Percentiles rank a stretch among this genome's conserved stretches.
Conservation (phyloP, 2,113 vertebrate genomes). For the Centropus bengalensis region DNA sequence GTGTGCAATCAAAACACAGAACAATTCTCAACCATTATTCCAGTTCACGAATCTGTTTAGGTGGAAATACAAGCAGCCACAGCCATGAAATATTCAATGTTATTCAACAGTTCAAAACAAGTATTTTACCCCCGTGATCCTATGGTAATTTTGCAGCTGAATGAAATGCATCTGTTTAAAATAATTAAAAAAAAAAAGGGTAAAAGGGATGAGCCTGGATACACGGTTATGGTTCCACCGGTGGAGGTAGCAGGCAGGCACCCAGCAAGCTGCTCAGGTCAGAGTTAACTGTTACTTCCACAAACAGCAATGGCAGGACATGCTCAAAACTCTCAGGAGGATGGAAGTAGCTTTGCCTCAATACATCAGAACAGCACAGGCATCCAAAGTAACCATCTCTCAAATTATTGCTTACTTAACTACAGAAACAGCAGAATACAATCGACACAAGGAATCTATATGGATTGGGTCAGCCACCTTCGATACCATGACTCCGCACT, state of each 20-base stretch:
- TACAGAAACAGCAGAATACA: not conserved
- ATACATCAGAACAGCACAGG: not conserved
- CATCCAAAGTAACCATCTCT: not conserved
- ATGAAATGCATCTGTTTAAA: not conserved
- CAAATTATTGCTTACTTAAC: not conserved
- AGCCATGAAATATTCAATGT: not conserved
- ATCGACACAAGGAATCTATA: not conserved
- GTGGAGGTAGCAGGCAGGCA: not conserved
- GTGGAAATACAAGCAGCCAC: not conserved
- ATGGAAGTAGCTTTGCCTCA: not conserved
- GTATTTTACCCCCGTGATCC: not conserved
- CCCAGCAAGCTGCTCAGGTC: not conserved
- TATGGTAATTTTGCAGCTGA: not conserved
- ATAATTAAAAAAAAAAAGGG: not conserved
- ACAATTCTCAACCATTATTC: not conserved
- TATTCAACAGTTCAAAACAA: not conserved
- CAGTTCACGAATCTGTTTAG: constrained; percentile 6
- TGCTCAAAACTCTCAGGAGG: not conserved
- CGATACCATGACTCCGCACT: not conserved
- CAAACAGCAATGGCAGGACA: not conserved
- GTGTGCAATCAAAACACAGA: not conserved
- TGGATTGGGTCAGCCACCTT: not conserved
- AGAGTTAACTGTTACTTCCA: not conserved
- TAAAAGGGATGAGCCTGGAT: not conserved
- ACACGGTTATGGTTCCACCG: not conserved